Conservation (phyloP, 2,113 vertebrate genomes). For the Ptychochromis oligacanthus region DNA sequence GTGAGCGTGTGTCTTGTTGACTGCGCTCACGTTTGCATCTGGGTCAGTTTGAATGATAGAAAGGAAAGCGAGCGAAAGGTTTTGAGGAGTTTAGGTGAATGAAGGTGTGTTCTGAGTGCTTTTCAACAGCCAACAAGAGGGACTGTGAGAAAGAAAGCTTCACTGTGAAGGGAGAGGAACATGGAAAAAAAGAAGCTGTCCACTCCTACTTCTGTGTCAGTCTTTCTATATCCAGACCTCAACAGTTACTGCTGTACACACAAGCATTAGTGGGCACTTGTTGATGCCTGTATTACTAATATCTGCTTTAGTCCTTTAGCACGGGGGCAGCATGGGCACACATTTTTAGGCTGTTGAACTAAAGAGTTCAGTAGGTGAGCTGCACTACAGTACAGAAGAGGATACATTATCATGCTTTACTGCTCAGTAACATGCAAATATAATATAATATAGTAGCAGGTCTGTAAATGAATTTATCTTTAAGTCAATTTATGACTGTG, state of each 20-base stretch:
- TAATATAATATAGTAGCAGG: too few relatives aligned
- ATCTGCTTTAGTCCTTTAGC: background rate
- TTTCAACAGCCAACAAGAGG: conserved; percentile 29
- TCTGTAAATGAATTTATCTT: too few relatives aligned
- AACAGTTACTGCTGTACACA: background rate
- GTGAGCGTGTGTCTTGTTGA: conserved; percentile 26
- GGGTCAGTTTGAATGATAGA: conserved; percentile 50
- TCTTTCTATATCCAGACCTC: background rate
- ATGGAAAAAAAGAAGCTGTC: background rate
- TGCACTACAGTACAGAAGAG: background rate
- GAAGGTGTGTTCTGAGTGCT: conserved; percentile 14
- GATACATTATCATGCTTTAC: background rate
- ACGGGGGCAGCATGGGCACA: background rate
- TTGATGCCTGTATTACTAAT: conserved; percentile 34
- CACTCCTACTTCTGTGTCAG: background rate
- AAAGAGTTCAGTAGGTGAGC: conserved; percentile 4
- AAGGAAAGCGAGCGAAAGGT: background rate
- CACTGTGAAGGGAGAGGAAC: background rate
- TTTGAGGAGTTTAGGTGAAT: conserved; percentile 25
- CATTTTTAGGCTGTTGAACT: background rate
- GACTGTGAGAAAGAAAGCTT: background rate
- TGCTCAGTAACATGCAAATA: too few relatives aligned
- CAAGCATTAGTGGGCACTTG: conserved; percentile 29
- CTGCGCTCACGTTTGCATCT: conserved; percentile 32
- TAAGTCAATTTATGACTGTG: too few relatives aligned